These are phyloP conservation scores for Melospiza melodia DNA, from an alignment of 2,113 vertebrate species.

Conservation along the genomic window DNA sequence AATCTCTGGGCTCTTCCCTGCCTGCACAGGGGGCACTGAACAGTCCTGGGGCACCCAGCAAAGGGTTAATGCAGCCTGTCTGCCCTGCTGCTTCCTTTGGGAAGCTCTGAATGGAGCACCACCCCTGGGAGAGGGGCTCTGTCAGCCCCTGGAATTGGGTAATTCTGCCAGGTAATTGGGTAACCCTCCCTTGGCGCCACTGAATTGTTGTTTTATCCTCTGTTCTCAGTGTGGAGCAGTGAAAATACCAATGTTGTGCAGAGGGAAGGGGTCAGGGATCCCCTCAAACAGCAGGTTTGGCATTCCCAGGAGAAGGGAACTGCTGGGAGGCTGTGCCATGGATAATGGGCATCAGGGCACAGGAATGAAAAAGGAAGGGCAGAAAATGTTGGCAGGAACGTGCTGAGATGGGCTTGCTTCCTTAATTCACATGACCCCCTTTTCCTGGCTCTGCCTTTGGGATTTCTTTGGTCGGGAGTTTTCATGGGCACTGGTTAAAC, in stretches of 20 bases:
- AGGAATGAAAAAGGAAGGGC: too few species aligned
- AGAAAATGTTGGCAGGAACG: background rate
- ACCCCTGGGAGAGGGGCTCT: background rate
- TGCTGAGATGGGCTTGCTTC: background rate
- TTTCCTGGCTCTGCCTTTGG: background rate
- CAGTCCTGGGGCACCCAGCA: background rate
- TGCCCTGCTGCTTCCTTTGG: background rate
- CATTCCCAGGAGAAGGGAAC: background rate
- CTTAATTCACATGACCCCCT: fast-evolving
- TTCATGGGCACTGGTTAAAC: fast-evolving
- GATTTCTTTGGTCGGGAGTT: background rate
- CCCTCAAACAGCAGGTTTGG: background rate
- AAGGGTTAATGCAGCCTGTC: background rate
- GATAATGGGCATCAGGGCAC: background rate
- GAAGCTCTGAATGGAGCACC: background rate
- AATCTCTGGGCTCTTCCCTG: background rate
- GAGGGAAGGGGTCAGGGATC: background rate
- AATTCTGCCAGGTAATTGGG: background rate
- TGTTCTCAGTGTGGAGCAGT: background rate
- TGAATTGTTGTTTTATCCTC: background rate
- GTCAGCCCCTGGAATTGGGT: fast-evolving
- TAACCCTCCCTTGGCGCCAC: background rate
- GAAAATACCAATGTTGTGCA: fast-evolving
- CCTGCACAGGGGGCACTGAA: fast-evolving
- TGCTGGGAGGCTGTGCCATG: background rate